Conservation (phyloP, 2,888 invertebrate species). For the Merodon equestris region DNA sequence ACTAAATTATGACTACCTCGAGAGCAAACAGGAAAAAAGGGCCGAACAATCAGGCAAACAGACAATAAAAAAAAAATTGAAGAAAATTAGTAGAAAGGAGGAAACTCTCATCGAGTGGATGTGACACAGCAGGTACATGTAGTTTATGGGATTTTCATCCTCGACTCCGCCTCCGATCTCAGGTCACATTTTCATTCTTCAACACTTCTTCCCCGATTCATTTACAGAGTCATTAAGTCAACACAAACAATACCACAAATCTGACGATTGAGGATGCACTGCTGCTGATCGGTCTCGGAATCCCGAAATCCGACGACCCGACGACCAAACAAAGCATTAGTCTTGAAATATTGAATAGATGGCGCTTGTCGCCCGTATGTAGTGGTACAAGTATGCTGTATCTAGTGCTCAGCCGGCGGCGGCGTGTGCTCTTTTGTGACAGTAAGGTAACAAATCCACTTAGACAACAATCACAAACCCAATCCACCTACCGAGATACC, state of each 20-base stretch:
- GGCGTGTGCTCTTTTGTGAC: slow-evolving; percentile 43
- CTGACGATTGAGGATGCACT: slow-evolving; percentile 17
- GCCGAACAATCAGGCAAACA: slow-evolving; percentile 38
- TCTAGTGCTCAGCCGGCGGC: slow-evolving; percentile 5
- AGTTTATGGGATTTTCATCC: slow-evolving; percentile 52
- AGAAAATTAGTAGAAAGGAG: slow-evolving; percentile 54
- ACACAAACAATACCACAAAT: slow-evolving; percentile 43
- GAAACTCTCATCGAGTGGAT: slow-evolving; percentile 52
- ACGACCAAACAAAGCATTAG: slow-evolving; percentile 59
- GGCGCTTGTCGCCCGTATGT: slow-evolving; percentile 59
- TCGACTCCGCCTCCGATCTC: slow-evolving; percentile 1
- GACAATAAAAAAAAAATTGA: slow-evolving; percentile 65
- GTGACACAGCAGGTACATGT: slow-evolving; percentile 49
- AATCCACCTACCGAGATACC: slow-evolving; percentile 65
- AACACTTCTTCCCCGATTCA: slow-evolving; percentile 60
- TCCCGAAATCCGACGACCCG: neutral
- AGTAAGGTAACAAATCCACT: slow-evolving; percentile 46
- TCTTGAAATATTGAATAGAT: slow-evolving; percentile 53
- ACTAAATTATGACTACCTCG: slow-evolving; percentile 48
- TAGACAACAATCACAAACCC: slow-evolving; percentile 43
- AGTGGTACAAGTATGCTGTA: slow-evolving; percentile 3
- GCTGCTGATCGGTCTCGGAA: slow-evolving; percentile 1
- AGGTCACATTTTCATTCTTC: slow-evolving; percentile 68
- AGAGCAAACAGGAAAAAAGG: slow-evolving; percentile 32
- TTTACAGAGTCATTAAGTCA: slow-evolving; percentile 65